Conservation (phyloP, 2,797 vertebrate genomes). For the Podargus strigoides region DNA sequence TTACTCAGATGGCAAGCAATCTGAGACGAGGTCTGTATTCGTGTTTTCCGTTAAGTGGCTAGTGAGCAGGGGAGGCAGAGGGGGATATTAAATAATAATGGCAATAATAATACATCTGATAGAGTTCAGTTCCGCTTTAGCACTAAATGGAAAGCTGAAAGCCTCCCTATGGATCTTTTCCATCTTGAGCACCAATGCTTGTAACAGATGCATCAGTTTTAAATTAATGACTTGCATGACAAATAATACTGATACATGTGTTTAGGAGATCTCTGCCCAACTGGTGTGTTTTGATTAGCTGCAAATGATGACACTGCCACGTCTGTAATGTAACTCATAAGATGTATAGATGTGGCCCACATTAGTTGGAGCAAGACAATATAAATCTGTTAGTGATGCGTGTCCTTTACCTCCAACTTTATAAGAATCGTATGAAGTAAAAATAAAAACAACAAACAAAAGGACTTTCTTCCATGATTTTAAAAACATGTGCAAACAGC, state of each 20-base stretch:
- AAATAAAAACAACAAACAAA: neutral
- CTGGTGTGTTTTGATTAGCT: neutral
- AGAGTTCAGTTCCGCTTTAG: constrained; percentile 35
- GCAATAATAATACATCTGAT: constrained; percentile 41
- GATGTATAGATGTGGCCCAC: neutral
- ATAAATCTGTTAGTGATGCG: neutral
- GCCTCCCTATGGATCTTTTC: constrained; percentile 43
- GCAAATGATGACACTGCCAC: neutral
- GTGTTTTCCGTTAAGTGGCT: constrained; percentile 8
- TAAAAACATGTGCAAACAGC: neutral
- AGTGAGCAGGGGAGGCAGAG: neutral
- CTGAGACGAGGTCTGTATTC: neutral
- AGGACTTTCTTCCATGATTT: neutral
- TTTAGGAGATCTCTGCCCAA: constrained; percentile 7
- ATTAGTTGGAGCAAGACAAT: neutral
- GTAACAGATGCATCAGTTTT: constrained; percentile 38
- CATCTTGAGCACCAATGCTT: neutral
- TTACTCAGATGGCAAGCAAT: neutral
- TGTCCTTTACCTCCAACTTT: neutral
- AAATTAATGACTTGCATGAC: constrained; percentile 33
- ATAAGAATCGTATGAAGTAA: neutral
- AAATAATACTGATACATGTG: constrained; percentile 34
- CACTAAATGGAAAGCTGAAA: constrained; percentile 60
- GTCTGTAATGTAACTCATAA: neutral
- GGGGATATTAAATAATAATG: constrained; percentile 63